Base-by-base conservation (phyloP, 2,113 vertebrate genomes). In the Osmerus eperlanus region DNA sequence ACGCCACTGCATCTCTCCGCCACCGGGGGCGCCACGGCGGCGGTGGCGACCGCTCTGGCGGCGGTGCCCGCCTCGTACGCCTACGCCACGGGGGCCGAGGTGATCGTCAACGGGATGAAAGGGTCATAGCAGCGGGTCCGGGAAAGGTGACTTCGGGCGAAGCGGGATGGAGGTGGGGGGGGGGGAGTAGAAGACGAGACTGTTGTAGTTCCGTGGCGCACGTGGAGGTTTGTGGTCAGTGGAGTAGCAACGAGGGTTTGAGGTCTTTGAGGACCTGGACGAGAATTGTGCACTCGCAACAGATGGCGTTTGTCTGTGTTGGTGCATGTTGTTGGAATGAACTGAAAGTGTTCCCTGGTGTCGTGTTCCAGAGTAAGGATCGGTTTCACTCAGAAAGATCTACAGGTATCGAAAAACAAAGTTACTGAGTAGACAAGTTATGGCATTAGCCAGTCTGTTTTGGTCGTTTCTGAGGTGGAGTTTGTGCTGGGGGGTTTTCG, bases 31-130 rank as follows among this genome's bases (percentile, higher is more conserved):
- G 85, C 86, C 0, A 93, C 89, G 0, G 91, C 89, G 53, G 87
- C 86, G 1, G 87, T 87, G 0, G 89, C 92, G 21, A 93, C 92
- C 65, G 86, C 87, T 61, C 87, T 93, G 32, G 90, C 92, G 61
- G 93, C 89, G 61, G 84, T 86, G 4, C 90, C 82, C 1, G 85
- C 85, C 60, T 81, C 88, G 0, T 90, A 89, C 1, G 77, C 87
- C 3, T 76, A 89, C 19, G 87, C 88, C 0, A 90, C 89, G 0
- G 83, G 86, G 2, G 93, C 1, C 86, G 95, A 2, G 88, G 89
- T 54, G 87, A 91, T 93, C 0, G 95, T 94, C 90, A 98, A 98
- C 0, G 96, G 97, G 56, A 89, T 95, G 84, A 94, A 93, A 90
- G 89, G 90, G 0, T 91, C 91, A 82, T 15, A 41, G 36, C 8